Evolutionary conservation across 2,797 vertebrate species (phyloP), one percentile per base, ranked within the genome.

Genomic region (Alouatta caraya): DNA sequence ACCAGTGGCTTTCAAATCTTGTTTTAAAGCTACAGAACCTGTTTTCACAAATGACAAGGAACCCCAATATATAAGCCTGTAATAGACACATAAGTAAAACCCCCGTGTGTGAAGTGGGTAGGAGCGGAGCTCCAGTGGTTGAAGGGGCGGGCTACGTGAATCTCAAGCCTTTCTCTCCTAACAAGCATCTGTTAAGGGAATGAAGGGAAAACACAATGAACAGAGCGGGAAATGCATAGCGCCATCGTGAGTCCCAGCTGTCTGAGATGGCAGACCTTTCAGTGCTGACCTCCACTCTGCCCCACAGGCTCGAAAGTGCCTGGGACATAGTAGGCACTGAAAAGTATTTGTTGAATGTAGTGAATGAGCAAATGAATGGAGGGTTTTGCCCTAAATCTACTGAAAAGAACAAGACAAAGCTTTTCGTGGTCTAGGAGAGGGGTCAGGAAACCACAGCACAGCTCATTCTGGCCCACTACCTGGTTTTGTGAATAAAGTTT

Each of bases 221-320:
- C 28, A 13, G 22, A 59, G 19, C 4, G 46, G 39, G 50, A 44
- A 30, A 15, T 48, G 14, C n/a, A 28, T 12, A 48, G 33, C 6
- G 2, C 21, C 11, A 5, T 28, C 24, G 0, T 10, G 11, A 42
- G 59, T 57, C 57, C 48, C 21, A 22, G 39, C 57, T 4, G 1
- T 48, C 5, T 9, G 37, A 76, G 26, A 21, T 13, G 48, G 37
- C 55, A 30, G 2, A 15, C 5, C 1, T 0, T 12, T 37, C 4
- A 7, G 3, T 0, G 1, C 19, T 26, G 33, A 42, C 12, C 14
- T 1, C 75, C 2, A 1, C 48, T 70, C n/a, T n/a, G 39, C 17
- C 48, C 52, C 48, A 28, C 14, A 13, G 8, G 2, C 37, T 39
- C 13, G 7, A 37, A 26, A 11, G 73, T 50, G 61, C 72, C 37